Base-by-base conservation (phyloP, 2,888 invertebrate species). In the Alentia gelatinosa region DNA sequence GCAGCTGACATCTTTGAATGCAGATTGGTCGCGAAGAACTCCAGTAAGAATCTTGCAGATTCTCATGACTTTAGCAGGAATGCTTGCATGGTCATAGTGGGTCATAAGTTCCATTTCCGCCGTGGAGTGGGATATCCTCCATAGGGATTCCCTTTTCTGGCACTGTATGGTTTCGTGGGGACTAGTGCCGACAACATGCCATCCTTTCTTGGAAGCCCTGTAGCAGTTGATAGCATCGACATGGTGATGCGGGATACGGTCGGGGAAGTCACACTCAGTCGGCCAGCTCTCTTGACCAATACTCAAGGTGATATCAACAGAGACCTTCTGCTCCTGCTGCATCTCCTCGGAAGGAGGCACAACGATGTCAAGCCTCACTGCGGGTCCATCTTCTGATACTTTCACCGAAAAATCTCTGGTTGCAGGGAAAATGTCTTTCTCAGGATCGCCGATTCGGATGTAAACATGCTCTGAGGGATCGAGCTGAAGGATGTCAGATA, bases 61-160 rank as follows among this genome's bases (percentile, higher is more conserved):
- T 26, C 84, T 37, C 39, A 84, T 37, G 23, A 84, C 84, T n/a
- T 40, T 84, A 3, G 84, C 84, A 42, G 84, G 84, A 39, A 84
- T 26, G 42, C 84, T 84, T 23, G 26, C 4, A 42, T 84, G 84
- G 42, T 37, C 84, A 84, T 39, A 39, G 84, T 84, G 83, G 5
- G 83, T 83, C 83, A 83, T 37, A 7, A 83, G 33, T 30, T 83
- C 83, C 83, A 83, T 83, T 33, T 83, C 83, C 5, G 83, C 83
- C 5, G 83, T 35, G 9, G 83, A 83, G 15, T 83, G 83, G 37
- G 83, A 83, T 12, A 83, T 30, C 23, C 83, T 23, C 83, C 83
- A 83, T 23, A 83, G 35, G 39, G 39, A 7, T 9, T 37, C 9
- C 39, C 37, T 37, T 5, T 37, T 37, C 33, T 83, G 9, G 33